Percentiles rank a stretch among this genome's conserved stretches.
These are phyloP conservation scores for Acanthacorydalis orientalis DNA, from an alignment of 2,888 invertebrate species.

Conservation along the genomic window DNA sequence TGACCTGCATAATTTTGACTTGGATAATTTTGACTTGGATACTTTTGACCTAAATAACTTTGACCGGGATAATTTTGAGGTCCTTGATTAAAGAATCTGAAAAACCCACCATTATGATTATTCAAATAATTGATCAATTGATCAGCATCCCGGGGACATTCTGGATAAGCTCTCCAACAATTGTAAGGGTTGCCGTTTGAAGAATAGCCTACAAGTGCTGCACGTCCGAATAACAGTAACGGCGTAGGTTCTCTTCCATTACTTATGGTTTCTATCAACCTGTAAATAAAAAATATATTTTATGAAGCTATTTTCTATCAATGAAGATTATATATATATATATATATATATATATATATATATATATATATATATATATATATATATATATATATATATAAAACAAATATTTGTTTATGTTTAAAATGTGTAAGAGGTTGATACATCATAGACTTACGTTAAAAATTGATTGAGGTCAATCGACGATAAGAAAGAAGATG, in stretches of 20 bases:
- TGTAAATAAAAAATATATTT: not conserved
- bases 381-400: slow-evolving; percentile 6
- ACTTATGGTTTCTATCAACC: not conserved
- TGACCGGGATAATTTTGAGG: slow-evolving; percentile 23
- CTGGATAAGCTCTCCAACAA: slow-evolving; percentile 49
- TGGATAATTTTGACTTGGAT: slow-evolving; percentile 4
- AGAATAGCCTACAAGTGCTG: slow-evolving; percentile 56
- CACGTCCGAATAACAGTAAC: slow-evolving; percentile 54
- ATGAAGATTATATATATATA: too few relatives aligned
- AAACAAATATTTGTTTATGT: slow-evolving; percentile 2
- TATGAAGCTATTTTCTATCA: too few relatives aligned
- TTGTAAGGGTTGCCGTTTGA: slow-evolving; percentile 39
- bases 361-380: too few relatives aligned
- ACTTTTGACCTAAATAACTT: slow-evolving; percentile 8
- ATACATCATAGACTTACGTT: slow-evolving; percentile 45
- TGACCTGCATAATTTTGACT: too few relatives aligned
- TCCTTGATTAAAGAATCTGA: slow-evolving; percentile 49
- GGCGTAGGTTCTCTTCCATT: slow-evolving; percentile 22
- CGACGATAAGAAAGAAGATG: slow-evolving; percentile 19
- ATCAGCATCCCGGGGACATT: slow-evolving; percentile 56
- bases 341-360: too few relatives aligned
- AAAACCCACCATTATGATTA: slow-evolving; percentile 75
- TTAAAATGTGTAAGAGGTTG: slow-evolving; percentile 6
- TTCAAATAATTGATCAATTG: slow-evolving; percentile 61
- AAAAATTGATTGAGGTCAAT: slow-evolving; percentile 36